Conservation (phyloP, 1,140 invertebrate species). For the Dufourea novaeangliae region DNA sequence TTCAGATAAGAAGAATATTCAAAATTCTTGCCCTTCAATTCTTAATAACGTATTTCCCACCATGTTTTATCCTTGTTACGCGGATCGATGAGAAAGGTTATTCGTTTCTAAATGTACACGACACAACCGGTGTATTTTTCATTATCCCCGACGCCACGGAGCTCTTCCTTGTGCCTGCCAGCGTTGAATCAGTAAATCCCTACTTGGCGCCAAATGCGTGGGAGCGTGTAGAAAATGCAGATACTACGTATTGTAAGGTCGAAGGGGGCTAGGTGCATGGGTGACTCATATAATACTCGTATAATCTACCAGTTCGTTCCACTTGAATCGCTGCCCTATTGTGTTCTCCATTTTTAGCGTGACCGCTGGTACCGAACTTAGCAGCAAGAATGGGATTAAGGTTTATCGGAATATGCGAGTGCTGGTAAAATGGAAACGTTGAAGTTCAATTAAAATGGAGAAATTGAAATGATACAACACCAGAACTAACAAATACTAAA, state of each 20-base stretch:
- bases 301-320: slow-evolving; percentile 10
- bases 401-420: no score
- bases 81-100: slow-evolving; percentile 2
- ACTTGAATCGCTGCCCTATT: slow-evolving; percentile 4
- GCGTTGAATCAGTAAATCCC: slow-evolving; percentile 36
- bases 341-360: not conserved
- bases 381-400: no score
- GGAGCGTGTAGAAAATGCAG: slow-evolving; percentile 44
- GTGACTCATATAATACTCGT: slow-evolving; percentile 44
- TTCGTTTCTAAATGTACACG: slow-evolving; percentile 3
- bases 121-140: not conserved
- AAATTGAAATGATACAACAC: no score
- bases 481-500: no score
- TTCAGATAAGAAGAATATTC: no score
- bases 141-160: not conserved
- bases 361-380: not conserved
- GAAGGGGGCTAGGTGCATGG: slow-evolving; percentile 5
- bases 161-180: slow-evolving; percentile 7
- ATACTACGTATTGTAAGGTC: slow-evolving; percentile 21
- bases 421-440: no score
- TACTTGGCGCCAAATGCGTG: slow-evolving; percentile 38
- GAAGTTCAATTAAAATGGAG: no score
- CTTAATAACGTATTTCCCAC: slow-evolving; percentile 7
- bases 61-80: not conserved
- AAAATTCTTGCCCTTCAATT: no score